A percentile compares a stretch with the other conserved stretches of the same genome.
Conservation (phyloP, 2,113 vertebrate species). For the Heliornis fulica region DNA sequence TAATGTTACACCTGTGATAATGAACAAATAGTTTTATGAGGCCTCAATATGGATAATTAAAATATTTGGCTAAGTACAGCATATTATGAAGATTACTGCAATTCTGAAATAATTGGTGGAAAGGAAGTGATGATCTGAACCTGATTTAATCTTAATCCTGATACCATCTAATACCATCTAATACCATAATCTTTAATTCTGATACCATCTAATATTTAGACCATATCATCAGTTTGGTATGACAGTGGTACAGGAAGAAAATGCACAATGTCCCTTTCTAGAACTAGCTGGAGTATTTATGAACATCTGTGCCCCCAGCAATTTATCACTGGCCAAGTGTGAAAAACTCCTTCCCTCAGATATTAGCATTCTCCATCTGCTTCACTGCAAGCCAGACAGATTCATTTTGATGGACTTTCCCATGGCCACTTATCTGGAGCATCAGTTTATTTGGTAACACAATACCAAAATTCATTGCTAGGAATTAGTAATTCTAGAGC, state of each 20-base stretch:
- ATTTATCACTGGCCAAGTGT: neutral
- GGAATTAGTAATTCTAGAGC: neutral
- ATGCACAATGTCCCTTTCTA: neutral
- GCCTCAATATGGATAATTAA: neutral
- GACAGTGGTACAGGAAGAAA: neutral
- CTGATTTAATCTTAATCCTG: too few relatives aligned
- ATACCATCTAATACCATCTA: too few relatives aligned
- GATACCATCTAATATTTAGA: neutral
- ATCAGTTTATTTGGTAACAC: neutral
- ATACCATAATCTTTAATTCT: too few relatives aligned
- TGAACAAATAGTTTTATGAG: neutral
- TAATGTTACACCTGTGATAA: neutral
- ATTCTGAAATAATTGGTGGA: neutral
- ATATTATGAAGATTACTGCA: neutral
- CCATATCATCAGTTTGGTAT: neutral
- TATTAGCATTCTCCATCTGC: neutral
- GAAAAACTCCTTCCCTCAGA: neutral
- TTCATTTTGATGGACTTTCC: neutral
- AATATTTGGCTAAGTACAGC: neutral
- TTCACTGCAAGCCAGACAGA: neutral
- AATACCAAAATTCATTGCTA: neutral
- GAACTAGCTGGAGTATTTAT: neutral
- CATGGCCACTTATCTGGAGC: neutral
- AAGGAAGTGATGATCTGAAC: neutral
- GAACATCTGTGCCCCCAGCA: neutral